phyloP scores from a whole-genome alignment of 2,113 vertebrate genomes.

The Pollachius pollachius region DNA sequence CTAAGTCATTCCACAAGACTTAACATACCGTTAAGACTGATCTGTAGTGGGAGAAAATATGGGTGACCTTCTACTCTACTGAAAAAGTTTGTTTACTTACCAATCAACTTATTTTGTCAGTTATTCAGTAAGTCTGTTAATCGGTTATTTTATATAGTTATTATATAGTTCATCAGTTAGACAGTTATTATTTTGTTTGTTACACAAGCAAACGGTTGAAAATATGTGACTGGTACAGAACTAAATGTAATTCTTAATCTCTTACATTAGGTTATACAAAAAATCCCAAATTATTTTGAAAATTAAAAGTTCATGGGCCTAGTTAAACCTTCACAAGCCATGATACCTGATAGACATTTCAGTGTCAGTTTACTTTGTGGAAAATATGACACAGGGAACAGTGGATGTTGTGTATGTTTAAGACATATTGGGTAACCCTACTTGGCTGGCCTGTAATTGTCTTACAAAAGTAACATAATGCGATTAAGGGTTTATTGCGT shows the following conservation, averaged over 20 bases:
- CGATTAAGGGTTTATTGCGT: conserved; percentile 85
- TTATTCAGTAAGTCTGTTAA: too few relatives aligned
- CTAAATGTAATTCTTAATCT: neutral
- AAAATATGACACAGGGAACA: neutral
- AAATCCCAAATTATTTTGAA: neutral
- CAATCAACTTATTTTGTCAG: too few relatives aligned
- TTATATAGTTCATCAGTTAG: too few relatives aligned
- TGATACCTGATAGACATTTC: conserved; percentile 1
- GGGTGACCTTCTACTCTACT: neutral
- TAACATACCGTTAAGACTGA: conserved; percentile 5
- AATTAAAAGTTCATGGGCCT: neutral
- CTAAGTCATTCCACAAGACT: neutral
- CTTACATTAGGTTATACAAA: neutral
- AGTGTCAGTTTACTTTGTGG: conserved; percentile 4
- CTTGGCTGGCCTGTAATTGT: conserved; percentile 56
- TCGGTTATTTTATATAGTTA: too few relatives aligned
- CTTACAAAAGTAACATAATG: conserved; percentile 76
- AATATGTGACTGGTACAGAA: neutral
- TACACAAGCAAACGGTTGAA: neutral
- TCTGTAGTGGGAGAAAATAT: neutral
- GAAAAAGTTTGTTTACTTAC: neutral
- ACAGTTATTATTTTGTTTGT: neutral
- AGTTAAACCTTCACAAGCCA: conserved; percentile 9
- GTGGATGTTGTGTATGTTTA: conserved; percentile 35
- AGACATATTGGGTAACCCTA: conserved; percentile 40